Conservation (phyloP, 1,140 invertebrate genomes). For the Eulimnadia texana region DNA sequence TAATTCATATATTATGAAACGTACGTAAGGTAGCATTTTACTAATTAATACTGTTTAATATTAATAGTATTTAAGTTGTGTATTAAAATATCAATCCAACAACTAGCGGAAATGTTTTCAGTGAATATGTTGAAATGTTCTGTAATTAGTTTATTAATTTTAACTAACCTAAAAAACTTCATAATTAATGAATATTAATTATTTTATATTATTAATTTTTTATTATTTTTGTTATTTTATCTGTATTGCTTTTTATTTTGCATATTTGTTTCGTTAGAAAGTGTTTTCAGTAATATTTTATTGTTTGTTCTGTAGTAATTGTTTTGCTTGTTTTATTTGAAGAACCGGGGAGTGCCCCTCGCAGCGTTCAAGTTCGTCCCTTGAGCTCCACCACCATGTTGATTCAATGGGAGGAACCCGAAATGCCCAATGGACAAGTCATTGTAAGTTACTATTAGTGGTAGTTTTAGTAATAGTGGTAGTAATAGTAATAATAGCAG, state of each 20-base stretch:
- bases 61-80: neutral
- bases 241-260: neutral
- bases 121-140: too few relatives aligned
- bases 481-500: neutral
- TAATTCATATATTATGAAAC: too few relatives aligned
- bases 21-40: too few relatives aligned
- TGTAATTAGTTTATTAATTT: too few relatives aligned
- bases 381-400: constrained; percentile 88
- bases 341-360: constrained; percentile 89
- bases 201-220: too few relatives aligned
- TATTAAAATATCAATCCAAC: too few relatives aligned
- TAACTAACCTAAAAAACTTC: too few relatives aligned
- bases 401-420: constrained; percentile 93
- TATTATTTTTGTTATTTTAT: too few relatives aligned
- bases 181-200: too few relatives aligned
- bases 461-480: too few relatives aligned
- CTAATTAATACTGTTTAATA: neutral
- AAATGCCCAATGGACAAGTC: constrained; percentile 91
- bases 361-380: constrained; percentile 81
- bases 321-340: neutral
- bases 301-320: neutral
- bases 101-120: too few relatives aligned
- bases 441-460: constrained; percentile 60
- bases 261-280: too few relatives aligned
- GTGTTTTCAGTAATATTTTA: neutral